A percentile compares a stretch with the other conserved stretches of the same genome.
Evolutionary conservation across 2,797 vertebrate species (phyloP).

Genomic region (Rachycentron canadum): DNA sequence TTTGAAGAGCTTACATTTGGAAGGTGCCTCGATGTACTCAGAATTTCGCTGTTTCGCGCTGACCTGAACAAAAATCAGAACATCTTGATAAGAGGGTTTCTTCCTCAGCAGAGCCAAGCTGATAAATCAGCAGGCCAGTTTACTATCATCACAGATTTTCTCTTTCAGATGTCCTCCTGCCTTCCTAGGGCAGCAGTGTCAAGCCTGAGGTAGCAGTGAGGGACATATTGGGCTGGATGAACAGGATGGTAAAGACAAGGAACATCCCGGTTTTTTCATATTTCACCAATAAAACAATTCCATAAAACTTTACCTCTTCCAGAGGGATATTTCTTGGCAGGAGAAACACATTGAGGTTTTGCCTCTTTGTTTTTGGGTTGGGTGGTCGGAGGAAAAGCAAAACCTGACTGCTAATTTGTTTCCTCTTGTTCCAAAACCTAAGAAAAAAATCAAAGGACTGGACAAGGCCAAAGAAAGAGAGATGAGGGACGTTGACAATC

Average conservation of each 20-base stretch:
- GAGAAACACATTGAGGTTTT: constrained; percentile 18
- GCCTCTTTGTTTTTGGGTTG: not conserved
- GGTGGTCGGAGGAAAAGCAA: constrained; percentile 19
- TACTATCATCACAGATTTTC: too few relatives aligned
- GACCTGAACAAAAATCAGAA: constrained; percentile 9
- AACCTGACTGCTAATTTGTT: constrained; percentile 10
- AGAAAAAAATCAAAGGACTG: constrained; percentile 8
- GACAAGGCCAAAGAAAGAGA: constrained; percentile 47
- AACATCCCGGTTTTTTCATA: too few relatives aligned
- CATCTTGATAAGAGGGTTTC: not conserved
- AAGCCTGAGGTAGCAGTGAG: too few relatives aligned
- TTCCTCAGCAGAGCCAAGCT: too few relatives aligned
- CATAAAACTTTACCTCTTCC: constrained; percentile 17
- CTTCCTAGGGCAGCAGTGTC: too few relatives aligned
- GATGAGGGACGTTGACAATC: constrained; percentile 34
- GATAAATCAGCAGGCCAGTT: too few relatives aligned
- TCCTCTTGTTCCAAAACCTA: not conserved
- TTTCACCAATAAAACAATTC: not conserved
- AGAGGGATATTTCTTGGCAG: constrained; percentile 26
- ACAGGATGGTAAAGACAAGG: too few relatives aligned
- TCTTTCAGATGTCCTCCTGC: too few relatives aligned
- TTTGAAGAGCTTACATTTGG: constrained; percentile 26
- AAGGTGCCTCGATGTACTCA: constrained; percentile 1
- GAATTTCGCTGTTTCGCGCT: constrained; percentile 10
- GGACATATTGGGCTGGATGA: too few relatives aligned